Evolutionary conservation across 2,888 invertebrate species (phyloP).

Genomic region (Eilema griseolum): DNA sequence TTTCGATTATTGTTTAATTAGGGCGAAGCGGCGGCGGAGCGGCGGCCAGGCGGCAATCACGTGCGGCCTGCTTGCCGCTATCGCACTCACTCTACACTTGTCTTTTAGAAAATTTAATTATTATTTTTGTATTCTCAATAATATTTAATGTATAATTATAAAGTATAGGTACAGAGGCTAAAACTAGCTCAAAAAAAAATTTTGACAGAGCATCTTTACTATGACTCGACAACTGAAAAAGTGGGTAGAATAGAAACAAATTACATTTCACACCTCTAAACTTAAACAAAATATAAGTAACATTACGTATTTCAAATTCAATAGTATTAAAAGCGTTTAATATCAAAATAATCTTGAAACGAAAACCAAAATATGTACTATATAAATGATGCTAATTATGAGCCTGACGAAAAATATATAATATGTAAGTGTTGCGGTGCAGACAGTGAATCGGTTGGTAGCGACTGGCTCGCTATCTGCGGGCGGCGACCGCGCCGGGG

Average conservation of each 20-base stretch:
- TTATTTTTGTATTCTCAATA: slow-evolving; percentile 4
- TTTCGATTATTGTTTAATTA: slow-evolving; percentile 88
- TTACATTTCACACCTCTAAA: background rate
- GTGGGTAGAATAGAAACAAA: background rate
- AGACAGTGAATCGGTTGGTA: slow-evolving; percentile 80
- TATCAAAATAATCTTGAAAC: background rate
- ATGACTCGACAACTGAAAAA: background rate
- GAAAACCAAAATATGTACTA: background rate
- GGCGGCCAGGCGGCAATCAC: slow-evolving; percentile 77
- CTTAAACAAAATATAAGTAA: background rate
- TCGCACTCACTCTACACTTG: slow-evolving; percentile 16
- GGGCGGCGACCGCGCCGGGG: slow-evolving; percentile 85
- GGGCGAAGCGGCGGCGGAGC: slow-evolving; percentile 87
- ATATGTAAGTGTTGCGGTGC: slow-evolving; percentile 65
- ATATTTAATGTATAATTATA: no score
- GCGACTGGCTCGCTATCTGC: slow-evolving; percentile 83
- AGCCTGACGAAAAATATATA: background rate
- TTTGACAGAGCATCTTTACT: background rate
- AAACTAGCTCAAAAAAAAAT: background rate
- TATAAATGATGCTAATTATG: background rate
- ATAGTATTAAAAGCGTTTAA: background rate
- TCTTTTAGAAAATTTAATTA: background rate
- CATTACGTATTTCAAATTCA: no score
- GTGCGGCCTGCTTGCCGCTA: slow-evolving; percentile 67
- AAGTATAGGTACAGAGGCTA: no score